phyloP scores from a whole-genome alignment of 2,888 invertebrate species.

The Drymonia ruficornis region DNA sequence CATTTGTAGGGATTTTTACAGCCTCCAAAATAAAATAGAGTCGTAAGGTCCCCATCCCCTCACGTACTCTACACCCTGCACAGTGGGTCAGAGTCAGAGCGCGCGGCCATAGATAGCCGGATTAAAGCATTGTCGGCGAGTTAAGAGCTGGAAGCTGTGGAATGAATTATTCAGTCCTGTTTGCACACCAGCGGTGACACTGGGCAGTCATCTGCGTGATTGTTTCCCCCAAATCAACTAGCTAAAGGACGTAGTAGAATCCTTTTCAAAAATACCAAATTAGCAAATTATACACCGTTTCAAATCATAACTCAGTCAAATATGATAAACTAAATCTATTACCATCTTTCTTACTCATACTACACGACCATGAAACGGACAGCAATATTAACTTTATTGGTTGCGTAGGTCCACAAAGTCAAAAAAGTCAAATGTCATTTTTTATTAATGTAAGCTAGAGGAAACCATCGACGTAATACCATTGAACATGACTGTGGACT shows the following conservation, averaged over 20 bases:
- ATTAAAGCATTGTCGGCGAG: constrained; percentile 36
- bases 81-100: constrained; percentile 4
- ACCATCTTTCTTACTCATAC: no score
- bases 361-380: no score
- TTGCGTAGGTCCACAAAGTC: no score
- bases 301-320: no score
- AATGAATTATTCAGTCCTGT: constrained; percentile 36
- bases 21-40: neutral
- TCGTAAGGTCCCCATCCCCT: neutral
- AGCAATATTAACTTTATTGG: no score
- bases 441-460: no score
- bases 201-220: neutral
- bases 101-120: constrained; percentile 30
- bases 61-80: neutral
- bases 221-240: neutral
- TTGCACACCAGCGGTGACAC: constrained; percentile 1
- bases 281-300: no score
- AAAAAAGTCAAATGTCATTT: no score
- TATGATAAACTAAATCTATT: no score
- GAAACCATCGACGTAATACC: no score
- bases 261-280: neutral
- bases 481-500: no score
- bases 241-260: neutral
- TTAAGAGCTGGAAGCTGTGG: constrained; percentile 10
- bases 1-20: no score